phyloP scores from a whole-genome alignment of 2,113 vertebrate species.

The Spea bombifrons region DNA sequence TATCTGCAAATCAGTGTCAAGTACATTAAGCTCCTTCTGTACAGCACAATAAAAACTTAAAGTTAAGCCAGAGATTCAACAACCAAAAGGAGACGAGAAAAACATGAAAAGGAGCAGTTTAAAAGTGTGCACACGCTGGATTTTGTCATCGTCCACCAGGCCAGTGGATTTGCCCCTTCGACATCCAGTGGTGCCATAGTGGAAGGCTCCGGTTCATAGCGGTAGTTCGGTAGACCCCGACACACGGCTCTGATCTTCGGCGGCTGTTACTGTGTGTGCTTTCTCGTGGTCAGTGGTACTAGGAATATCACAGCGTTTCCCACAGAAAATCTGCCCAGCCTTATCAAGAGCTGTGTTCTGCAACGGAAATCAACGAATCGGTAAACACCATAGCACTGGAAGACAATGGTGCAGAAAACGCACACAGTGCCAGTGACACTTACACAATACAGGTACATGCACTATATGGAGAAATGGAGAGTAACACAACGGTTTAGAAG shows the following conservation, averaged over 20 bases:
- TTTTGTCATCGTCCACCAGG: slow-evolving; percentile 49
- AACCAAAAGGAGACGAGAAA: neutral
- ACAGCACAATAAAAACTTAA: neutral
- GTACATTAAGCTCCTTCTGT: neutral
- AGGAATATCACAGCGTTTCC: slow-evolving; percentile 63
- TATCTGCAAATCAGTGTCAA: neutral
- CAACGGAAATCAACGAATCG: slow-evolving; percentile 46
- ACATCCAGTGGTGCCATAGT: slow-evolving; percentile 3
- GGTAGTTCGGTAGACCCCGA: slow-evolving; percentile 51
- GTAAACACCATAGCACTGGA: slow-evolving; percentile 19
- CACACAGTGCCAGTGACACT: slow-evolving; percentile 15
- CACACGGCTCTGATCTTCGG: slow-evolving; percentile 46
- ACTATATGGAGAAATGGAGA: slow-evolving; percentile 67
- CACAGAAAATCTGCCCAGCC: slow-evolving; percentile 78
- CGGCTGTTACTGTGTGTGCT: slow-evolving; percentile 49
- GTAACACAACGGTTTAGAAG: slow-evolving; percentile 31
- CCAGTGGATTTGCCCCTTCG: slow-evolving; percentile 57
- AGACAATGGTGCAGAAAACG: neutral
- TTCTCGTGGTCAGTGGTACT: slow-evolving; percentile 52
- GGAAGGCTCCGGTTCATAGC: slow-evolving; percentile 56
- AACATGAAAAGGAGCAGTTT: neutral
- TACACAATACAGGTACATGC: slow-evolving; percentile 57
- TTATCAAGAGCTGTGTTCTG: slow-evolving; percentile 99
- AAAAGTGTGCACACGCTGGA: neutral
- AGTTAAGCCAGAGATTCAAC: neutral